Evolutionary conservation across 2,797 vertebrate genomes (phyloP).

Genomic region (Acipenser ruthenus): DNA sequence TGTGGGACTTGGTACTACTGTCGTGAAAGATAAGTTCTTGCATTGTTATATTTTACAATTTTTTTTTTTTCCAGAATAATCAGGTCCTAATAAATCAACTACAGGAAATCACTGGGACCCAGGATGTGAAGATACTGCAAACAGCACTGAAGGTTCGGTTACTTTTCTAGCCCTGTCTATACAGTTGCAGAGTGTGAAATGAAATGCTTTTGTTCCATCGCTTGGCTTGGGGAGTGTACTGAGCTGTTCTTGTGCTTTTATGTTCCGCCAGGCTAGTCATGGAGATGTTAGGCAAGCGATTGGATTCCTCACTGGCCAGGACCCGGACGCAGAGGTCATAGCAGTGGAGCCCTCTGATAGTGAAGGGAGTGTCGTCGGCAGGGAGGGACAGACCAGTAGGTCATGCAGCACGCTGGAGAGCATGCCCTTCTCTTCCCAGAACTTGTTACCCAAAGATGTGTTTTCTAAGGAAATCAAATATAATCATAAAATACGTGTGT

Average conservation of each 20-base stretch:
- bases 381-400: conserved; percentile 53
- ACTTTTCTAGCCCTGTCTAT: neutral
- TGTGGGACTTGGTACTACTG: no score
- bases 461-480: no score
- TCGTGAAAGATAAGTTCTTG: no score
- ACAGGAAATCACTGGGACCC: conserved; percentile 86
- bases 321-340: conserved; percentile 38
- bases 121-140: conserved; percentile 71
- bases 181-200: no score
- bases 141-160: conserved; percentile 69
- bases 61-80: neutral
- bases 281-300: conserved; percentile 84
- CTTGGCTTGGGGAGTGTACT: neutral
- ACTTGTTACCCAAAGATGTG: no score
- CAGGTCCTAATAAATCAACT: conserved; percentile 81
- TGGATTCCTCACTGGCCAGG: conserved; percentile 67
- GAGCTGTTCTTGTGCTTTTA: neutral
- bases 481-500: no score
- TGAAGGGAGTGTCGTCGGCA: conserved; percentile 40
- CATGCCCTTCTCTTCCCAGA: no score
- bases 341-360: conserved; percentile 46
- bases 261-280: conserved; percentile 67
- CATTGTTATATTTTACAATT: neutral
- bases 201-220: neutral
- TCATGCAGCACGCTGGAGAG: neutral